These are phyloP conservation scores for Amphimallon solstitiale DNA, from an alignment of 2,888 invertebrate genomes.

Conservation along the genomic window DNA sequence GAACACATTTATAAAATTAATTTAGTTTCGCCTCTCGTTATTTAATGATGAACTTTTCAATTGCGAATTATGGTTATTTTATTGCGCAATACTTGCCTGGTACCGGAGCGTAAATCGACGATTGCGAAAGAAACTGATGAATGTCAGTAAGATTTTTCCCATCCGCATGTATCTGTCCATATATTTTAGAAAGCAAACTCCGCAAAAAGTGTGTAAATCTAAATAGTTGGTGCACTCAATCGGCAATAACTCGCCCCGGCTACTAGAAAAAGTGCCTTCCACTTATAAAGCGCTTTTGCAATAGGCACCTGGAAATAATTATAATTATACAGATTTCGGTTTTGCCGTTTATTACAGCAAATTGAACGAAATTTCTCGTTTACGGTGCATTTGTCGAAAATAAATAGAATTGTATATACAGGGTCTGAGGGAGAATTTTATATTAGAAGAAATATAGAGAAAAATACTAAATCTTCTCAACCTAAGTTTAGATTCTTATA, in stretches of 20 bases:
- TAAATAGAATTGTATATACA: too few relatives aligned
- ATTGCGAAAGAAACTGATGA: background rate
- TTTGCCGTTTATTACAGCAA: too few relatives aligned
- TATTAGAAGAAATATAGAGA: too few relatives aligned
- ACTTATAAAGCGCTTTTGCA: too few relatives aligned
- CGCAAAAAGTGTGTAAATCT: conserved; percentile 19
- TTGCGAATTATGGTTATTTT: conserved; percentile 5
- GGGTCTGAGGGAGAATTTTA: too few relatives aligned
- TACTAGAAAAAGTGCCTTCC: background rate
- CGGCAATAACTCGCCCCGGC: background rate
- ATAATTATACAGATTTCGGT: too few relatives aligned
- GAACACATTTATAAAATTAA: conserved; percentile 3
- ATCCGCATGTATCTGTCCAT: conserved; percentile 1
- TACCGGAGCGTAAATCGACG: background rate
- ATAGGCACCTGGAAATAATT: too few relatives aligned
- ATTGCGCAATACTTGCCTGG: background rate
- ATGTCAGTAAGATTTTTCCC: conserved; percentile 19
- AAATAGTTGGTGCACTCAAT: conserved; percentile 12
- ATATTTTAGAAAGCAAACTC: conserved; percentile 6
- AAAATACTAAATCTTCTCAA: too few relatives aligned
- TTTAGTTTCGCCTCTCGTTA: conserved; percentile 1
- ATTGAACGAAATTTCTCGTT: too few relatives aligned
- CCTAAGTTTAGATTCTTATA: too few relatives aligned
- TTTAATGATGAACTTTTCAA: conserved; percentile 21
- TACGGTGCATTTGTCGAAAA: too few relatives aligned